Base-by-base conservation (phyloP, 2,113 vertebrate species). In the Chrysochloris asiatica region DNA sequence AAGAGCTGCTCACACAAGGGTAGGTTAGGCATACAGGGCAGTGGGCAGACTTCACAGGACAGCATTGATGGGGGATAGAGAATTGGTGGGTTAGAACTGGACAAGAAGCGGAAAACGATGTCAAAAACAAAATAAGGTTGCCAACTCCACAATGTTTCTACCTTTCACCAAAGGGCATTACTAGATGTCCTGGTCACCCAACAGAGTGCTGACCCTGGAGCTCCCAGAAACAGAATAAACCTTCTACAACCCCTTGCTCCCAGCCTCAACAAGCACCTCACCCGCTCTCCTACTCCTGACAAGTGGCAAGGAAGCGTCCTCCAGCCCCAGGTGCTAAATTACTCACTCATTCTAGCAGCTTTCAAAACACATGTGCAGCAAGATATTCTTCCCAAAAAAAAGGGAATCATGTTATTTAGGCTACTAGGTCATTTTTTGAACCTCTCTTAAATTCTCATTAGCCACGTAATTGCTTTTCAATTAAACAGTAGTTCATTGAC, bases 281-380 rank as follows among this genome's bases (percentile, higher is more conserved):
- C 61, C 65, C 6, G 33, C 45, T 67, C 65, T 84, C 54, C 83
- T 38, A 83, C 30, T 88, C 61, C 86, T 92, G 90, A 77, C 94
- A 95, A 86, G 83, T 59, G 4, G 56, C 72, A 78, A 78, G 54
- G 69, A 75, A 59, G 48, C 86, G 36, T 56, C 85, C 65, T 72
- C 52, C 81, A 73, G 78, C 48, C 50, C 12, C 88, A 95, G 92
- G 92, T 94, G 90, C 83, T 95, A 90, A 94, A 92, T 95, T 97
- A 96, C 90, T 96, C 95, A 93, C 78, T 93, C 90, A 94, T 95
- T 95, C 76, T 75, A 93, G 80, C 88, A 94, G 90, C 93, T 95
- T 95, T 91, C 50, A 48, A 86, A 90, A 95, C 86, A 88, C n/a
- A 21, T 89, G 73, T 92, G 85, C 63, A 86, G 76, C 88, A 78